These are phyloP conservation scores for Lasioglossum baleicum DNA, from an alignment of 1,140 invertebrate species.

Conservation along the genomic window DNA sequence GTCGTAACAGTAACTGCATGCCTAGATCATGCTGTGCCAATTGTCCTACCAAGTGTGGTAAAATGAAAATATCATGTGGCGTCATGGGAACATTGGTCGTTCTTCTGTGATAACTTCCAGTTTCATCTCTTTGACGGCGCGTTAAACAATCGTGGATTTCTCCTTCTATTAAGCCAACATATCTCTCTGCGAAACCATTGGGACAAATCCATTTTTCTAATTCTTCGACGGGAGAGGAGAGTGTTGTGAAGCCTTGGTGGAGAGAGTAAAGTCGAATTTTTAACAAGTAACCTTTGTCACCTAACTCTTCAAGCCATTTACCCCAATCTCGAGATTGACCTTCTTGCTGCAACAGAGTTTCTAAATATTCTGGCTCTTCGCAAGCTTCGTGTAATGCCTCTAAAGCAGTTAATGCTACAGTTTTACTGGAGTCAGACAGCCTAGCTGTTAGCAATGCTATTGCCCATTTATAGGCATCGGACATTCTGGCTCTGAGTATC, in stretches of 20 bases:
- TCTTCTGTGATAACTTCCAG: slow-evolving; percentile 88
- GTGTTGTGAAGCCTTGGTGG: slow-evolving; percentile 83
- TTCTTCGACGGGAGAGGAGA: slow-evolving; percentile 73
- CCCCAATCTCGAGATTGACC: slow-evolving; percentile 65
- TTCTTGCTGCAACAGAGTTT: slow-evolving; percentile 82
- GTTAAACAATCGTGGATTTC: slow-evolving; percentile 93
- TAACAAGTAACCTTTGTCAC: slow-evolving; percentile 91
- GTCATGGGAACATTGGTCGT: slow-evolving; percentile 72
- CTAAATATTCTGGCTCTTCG: slow-evolving; percentile 91
- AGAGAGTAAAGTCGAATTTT: slow-evolving; percentile 91
- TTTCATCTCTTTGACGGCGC: slow-evolving; percentile 89
- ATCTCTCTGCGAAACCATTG: slow-evolving; percentile 81
- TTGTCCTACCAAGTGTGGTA: slow-evolving; percentile 94
- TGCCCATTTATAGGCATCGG: slow-evolving; percentile 84
- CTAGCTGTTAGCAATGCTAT: slow-evolving; percentile 90
- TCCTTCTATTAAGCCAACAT: slow-evolving; percentile 93
- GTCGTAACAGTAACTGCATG: slow-evolving; percentile 82
- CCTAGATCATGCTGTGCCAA: slow-evolving; percentile 89
- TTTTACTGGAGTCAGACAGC: slow-evolving; percentile 88
- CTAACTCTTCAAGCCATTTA: slow-evolving; percentile 84
- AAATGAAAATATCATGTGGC: slow-evolving; percentile 84
- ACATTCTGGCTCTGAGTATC: slow-evolving; percentile 86
- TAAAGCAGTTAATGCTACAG: slow-evolving; percentile 88
- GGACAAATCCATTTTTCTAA: slow-evolving; percentile 76
- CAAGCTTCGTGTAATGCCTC: slow-evolving; percentile 95